Conservation (phyloP, 2,888 invertebrate species). For the Drosophila yooni region DNA sequence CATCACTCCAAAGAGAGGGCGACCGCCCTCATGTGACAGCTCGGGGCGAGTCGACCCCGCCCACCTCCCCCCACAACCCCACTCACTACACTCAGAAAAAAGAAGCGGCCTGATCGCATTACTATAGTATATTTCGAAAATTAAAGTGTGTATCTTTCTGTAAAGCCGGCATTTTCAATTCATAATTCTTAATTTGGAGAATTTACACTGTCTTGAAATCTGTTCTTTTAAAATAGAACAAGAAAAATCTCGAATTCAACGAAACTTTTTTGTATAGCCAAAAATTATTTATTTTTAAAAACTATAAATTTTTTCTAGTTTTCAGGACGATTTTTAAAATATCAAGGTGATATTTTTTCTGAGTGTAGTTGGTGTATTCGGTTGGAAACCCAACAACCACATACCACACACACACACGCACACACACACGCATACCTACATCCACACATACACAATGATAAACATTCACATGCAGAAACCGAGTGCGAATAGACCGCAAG, state of each 20-base stretch:
- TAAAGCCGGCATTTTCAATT: background rate
- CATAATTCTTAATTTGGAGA: background rate
- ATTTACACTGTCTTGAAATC: background rate
- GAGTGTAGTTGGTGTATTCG: background rate
- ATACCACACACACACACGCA: too few species aligned
- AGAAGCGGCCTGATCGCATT: background rate
- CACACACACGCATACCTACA: conserved; percentile 1
- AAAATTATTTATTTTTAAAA: too few species aligned
- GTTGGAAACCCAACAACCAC: conserved; percentile 18
- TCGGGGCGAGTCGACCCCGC: conserved; percentile 28
- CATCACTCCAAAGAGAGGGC: conserved; percentile 19
- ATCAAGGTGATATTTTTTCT: background rate
- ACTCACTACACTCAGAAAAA: background rate
- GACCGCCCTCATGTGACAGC: conserved; percentile 42
- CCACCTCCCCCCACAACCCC: background rate
- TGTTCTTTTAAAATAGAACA: too few species aligned
- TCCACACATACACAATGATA: conserved; percentile 34
- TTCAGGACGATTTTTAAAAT: background rate
- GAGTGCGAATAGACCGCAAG: conserved; percentile 5
- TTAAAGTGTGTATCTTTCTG: background rate
- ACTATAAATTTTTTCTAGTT: background rate
- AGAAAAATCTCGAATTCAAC: too few species aligned
- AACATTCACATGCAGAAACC: conserved; percentile 36
- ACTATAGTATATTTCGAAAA: background rate
- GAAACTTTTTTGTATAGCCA: too few species aligned